Conservation (phyloP, 2,113 vertebrate species). For the Calypte anna region DNA sequence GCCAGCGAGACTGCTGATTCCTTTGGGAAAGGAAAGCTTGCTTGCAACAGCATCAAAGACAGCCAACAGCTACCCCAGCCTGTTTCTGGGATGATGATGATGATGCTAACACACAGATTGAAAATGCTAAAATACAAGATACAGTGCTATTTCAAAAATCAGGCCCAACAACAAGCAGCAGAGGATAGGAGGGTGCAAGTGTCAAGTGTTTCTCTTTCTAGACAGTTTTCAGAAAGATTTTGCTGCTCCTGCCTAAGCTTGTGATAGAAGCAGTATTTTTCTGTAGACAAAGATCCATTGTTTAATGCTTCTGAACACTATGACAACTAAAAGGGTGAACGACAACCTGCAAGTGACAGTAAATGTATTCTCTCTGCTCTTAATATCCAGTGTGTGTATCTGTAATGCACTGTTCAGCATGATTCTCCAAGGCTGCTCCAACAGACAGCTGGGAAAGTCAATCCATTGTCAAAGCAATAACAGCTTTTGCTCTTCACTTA, state of each 20-base stretch:
- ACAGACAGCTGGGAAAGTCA: not conserved
- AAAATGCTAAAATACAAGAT: not conserved
- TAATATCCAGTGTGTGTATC: not conserved
- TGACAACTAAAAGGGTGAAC: not conserved
- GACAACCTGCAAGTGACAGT: not conserved
- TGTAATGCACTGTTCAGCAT: not conserved
- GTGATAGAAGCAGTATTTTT: not conserved
- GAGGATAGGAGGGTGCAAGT: not conserved
- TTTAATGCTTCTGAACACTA: slow-evolving; percentile 25
- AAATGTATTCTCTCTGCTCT: not conserved
- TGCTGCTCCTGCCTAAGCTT: not conserved
- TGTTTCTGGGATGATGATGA: not conserved
- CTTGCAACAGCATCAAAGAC: not conserved
- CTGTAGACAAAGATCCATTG: not conserved
- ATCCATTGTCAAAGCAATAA: not conserved
- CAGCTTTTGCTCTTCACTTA: not conserved
- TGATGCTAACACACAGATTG: not conserved
- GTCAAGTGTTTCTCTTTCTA: not conserved
- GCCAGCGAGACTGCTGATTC: not conserved
- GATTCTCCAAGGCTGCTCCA: not conserved
- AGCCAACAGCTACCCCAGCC: not conserved
- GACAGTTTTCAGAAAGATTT: not conserved
- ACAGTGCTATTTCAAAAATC: not conserved
- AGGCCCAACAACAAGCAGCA: not conserved
- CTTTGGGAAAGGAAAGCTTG: not conserved